Base-by-base conservation (phyloP, 2,888 invertebrate species). In the Willowsia nigromaculata region DNA sequence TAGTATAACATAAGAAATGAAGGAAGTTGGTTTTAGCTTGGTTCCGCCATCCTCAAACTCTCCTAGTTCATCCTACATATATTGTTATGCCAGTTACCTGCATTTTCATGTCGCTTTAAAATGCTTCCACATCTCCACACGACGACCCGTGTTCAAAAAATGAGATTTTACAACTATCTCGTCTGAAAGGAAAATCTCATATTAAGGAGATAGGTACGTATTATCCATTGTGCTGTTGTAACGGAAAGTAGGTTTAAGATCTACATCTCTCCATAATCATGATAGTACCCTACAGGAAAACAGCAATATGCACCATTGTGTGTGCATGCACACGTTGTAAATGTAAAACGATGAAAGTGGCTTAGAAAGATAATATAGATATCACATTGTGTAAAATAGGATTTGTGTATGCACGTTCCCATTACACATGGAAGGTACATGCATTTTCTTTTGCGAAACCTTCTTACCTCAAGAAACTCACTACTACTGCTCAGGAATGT, bases 331-430 rank as follows among this genome's bases (percentile, higher is more conserved):
- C 53, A 22, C 56, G 56, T 22, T 56, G 56, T 62, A 65, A 37
- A 65, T 43, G 47, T 56, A 43, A 27, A 43, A 59, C n/a, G 25
- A 25, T 25, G 85, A 85, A 84, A 85, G 85, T 85, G 76, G 85
- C 85, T 85, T 30, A 18, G 25, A 27, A 74, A 47, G 47, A 74
- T 22, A 40, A 71, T 43, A 25, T 71, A 71, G 68, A 71, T 40
- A 71, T 43, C 27, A n/a, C n/a, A 74, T 47, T 74, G 47, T 40
- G 68, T 47, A 74, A 74, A 47, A 47, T 74, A 47, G 33, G 27
- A 74, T 50, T 83, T 83, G 68, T 83, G 43, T 25, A 65, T 62
- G 62, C 30, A 50, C 43, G 43, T 62, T 81, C 18, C 22, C 62
- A 27, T n/a, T 59, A 25, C 27, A 74, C 47, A 15, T 74, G 27